Evolutionary conservation across 2,888 invertebrate genomes (phyloP), one percentile per base, ranked within the genome.

Genomic region (Parnassius glacialis): DNA sequence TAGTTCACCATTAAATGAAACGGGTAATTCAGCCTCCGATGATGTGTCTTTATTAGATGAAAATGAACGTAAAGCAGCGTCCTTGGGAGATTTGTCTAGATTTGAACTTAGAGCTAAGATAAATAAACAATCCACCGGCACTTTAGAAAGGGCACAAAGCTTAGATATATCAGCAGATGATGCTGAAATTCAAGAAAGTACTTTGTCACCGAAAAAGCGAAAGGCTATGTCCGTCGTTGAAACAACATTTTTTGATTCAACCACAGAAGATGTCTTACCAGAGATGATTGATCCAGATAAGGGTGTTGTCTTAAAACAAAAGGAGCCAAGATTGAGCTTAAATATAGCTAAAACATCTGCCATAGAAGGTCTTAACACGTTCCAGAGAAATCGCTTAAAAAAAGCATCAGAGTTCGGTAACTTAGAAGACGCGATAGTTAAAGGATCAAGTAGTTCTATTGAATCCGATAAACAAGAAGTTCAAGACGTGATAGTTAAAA

Each of bases 331-430:
- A 67, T 77, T 93, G 58, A 94, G 93, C 66, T 70, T 91, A 47
- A 92, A 92, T 66, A 89, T 92, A 63, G 82, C 87, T 45, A 92
- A 91, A 71, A 76, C 87, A 13, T 83, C 93, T 9, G 93, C 93
- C 44, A 85, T 95, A 67, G 95, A 95, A 76, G 94, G 94, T 10
- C 84, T 94, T 52, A 94, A 93, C 61, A 93, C 94, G 7, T 95
- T 95, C 77, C 94, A 95, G 71, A 90, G 93, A 68, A 93, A 94
- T 66, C 91, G 95, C 56, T 78, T 95, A 61, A 95, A 95, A 79
- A 95, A 95, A 74, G 95, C 93, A 0, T 95, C 94, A 5, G 95
- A 95, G 73, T 96, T 95, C 92, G 95, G 95, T 2, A 95, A 94
- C 67, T 86, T 96, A 68, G 95, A 95, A 80, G 95, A 95, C 72